These are phyloP conservation scores for Drosophila nigromelanica DNA, from an alignment of 1,140 invertebrate genomes.

Conservation along the genomic window DNA sequence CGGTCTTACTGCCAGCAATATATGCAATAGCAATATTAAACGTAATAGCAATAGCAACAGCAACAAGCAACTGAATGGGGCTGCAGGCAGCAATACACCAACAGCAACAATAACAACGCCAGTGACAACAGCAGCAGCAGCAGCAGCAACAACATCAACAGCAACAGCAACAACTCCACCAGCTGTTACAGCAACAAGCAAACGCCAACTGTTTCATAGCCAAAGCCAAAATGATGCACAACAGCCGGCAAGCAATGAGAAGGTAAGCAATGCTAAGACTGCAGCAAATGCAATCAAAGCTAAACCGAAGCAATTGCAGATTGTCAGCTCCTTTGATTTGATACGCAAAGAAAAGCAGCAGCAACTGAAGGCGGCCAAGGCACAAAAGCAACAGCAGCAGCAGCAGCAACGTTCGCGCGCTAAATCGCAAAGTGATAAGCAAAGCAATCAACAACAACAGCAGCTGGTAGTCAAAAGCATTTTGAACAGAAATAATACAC, in stretches of 20 bases:
- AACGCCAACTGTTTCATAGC: slow-evolving; percentile 80
- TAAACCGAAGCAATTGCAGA: slow-evolving; percentile 47
- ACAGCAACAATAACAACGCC: slow-evolving; percentile 33
- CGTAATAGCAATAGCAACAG: slow-evolving; percentile 53
- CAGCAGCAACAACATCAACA: slow-evolving; percentile 10
- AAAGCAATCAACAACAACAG: slow-evolving; percentile 55
- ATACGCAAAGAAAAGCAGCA: slow-evolving; percentile 82
- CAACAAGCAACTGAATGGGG: slow-evolving; percentile 52
- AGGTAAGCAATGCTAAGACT: slow-evolving; percentile 44
- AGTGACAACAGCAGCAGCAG: slow-evolving; percentile 13
- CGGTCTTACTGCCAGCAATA: slow-evolving; percentile 48
- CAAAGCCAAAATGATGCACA: slow-evolving; percentile 79
- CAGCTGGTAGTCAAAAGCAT: slow-evolving; percentile 46
- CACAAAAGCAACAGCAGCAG: slow-evolving; percentile 64
- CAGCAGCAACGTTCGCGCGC: slow-evolving; percentile 56
- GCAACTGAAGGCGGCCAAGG: slow-evolving; percentile 66
- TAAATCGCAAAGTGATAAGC: slow-evolving; percentile 75
- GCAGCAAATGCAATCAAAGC: background rate
- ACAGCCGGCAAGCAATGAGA: slow-evolving; percentile 67
- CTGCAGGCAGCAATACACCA: slow-evolving; percentile 74
- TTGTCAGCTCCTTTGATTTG: slow-evolving; percentile 82
- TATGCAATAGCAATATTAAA: slow-evolving; percentile 65
- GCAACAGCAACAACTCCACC: slow-evolving; percentile 8
- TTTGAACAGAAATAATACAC: slow-evolving; percentile 29
- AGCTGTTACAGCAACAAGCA: slow-evolving; percentile 43